These are phyloP conservation scores for Macrotrachela quadricornifera DNA, from an alignment of 1,140 invertebrate species.

Conservation along the genomic window DNA sequence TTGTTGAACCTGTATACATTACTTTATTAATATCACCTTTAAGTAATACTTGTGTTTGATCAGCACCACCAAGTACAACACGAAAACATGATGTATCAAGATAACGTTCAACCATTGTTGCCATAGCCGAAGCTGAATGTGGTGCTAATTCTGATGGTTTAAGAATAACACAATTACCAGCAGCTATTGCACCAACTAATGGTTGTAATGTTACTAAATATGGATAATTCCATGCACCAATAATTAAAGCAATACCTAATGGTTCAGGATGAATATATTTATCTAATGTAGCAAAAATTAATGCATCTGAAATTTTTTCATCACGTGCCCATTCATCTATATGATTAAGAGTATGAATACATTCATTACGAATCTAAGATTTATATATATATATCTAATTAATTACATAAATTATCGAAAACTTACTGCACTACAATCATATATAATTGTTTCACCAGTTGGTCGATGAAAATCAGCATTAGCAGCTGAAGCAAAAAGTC, in stretches of 20 bases:
- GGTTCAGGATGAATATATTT: conserved; percentile 40
- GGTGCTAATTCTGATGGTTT: conserved; percentile 77
- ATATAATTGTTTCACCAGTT: conserved; percentile 16
- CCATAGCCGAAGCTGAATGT: conserved; percentile 47
- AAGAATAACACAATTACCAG: conserved; percentile 72
- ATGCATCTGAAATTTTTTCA: too few species aligned
- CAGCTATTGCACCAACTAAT: conserved; percentile 63
- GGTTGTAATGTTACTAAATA: conserved; percentile 56
- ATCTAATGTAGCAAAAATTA: too few species aligned
- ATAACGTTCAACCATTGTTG: conserved; percentile 38
- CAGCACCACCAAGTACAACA: conserved; percentile 5
- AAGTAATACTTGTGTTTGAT: conserved; percentile 60
- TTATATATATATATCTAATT: too few species aligned
- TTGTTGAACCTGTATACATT: conserved; percentile 77
- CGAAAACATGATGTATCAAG: conserved; percentile 39
- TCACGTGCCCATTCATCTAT: too few species aligned
- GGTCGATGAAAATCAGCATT: conserved; percentile 51
- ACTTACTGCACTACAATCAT: too few species aligned
- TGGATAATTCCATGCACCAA: conserved; percentile 96
- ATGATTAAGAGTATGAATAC: too few species aligned
- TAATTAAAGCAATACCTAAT: conserved; percentile 49
- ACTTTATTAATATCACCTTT: conserved; percentile 85
- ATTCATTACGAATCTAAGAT: too few species aligned
- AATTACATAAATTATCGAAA: too few species aligned
- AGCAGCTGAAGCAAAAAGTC: conserved; percentile 49